phyloP scores from a whole-genome alignment of 2,888 invertebrate genomes.

The Rutpela maculata region DNA sequence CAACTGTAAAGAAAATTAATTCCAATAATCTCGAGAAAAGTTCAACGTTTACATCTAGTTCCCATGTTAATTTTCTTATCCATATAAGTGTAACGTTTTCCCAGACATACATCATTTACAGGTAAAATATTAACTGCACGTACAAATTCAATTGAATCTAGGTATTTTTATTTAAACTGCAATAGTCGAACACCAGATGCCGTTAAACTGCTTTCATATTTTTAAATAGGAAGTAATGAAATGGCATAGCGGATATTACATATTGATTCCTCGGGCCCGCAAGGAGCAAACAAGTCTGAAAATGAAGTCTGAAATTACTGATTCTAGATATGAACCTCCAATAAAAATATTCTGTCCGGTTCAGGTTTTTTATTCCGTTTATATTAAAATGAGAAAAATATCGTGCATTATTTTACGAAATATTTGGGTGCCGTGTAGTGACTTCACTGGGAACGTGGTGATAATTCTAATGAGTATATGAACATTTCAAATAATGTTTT shows the following conservation, averaged over 20 bases:
- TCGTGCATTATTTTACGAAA: not conserved
- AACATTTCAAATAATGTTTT: too few relatives aligned
- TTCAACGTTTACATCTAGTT: too few relatives aligned
- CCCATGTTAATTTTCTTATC: too few relatives aligned
- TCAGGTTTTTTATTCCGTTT: slow-evolving; percentile 3
- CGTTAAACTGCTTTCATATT: slow-evolving; percentile 17
- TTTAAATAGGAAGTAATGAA: slow-evolving; percentile 40
- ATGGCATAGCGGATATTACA: slow-evolving; percentile 37
- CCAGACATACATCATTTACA: too few relatives aligned
- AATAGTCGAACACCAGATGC: slow-evolving; percentile 10
- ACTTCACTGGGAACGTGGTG: not conserved
- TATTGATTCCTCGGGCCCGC: slow-evolving; percentile 32
- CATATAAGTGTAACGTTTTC: too few relatives aligned
- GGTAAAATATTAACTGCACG: not conserved
- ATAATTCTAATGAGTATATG: too few relatives aligned
- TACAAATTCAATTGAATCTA: not conserved
- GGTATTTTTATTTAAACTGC: slow-evolving; percentile 2
- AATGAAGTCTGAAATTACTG: slow-evolving; percentile 37
- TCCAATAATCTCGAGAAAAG: too few relatives aligned
- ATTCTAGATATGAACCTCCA: slow-evolving; percentile 30
- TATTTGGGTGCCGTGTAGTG: not conserved
- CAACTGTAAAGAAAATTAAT: too few relatives aligned
- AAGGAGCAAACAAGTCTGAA: slow-evolving; percentile 34
- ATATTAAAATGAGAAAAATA: slow-evolving; percentile 12
- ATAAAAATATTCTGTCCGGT: slow-evolving; percentile 23